These are phyloP conservation scores for Yasuhikotakia modesta DNA, from an alignment of 2,797 vertebrate genomes.

Conservation along the genomic window DNA sequence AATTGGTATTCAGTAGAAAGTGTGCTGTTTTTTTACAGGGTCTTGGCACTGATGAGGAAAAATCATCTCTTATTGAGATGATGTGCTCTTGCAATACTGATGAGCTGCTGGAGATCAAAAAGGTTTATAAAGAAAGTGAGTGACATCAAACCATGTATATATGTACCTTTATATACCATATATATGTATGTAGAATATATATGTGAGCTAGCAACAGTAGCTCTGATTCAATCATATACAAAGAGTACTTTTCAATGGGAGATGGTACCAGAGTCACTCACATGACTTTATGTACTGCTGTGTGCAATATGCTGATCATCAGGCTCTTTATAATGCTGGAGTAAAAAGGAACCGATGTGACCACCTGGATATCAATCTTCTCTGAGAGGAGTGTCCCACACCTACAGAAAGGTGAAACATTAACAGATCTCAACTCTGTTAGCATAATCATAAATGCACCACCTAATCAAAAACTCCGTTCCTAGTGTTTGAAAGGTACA, in stretches of 20 bases:
- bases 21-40: slow-evolving; percentile 75
- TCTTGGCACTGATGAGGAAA: slow-evolving; percentile 93
- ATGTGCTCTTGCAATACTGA: slow-evolving; percentile 90
- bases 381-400: slow-evolving; percentile 89
- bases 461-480: not conserved
- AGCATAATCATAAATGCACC: not conserved
- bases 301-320: not conserved
- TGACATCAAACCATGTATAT: slow-evolving; percentile 42
- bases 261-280: no score
- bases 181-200: no score
- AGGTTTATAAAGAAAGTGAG: slow-evolving; percentile 90
- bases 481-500: slow-evolving; percentile 92
- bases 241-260: not conserved
- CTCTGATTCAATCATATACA: not conserved
- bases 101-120: slow-evolving; percentile 89
- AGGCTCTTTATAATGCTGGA: slow-evolving; percentile 82
- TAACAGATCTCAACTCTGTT: slow-evolving; percentile 3
- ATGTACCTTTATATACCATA: no score
- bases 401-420: slow-evolving; percentile 86
- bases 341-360: slow-evolving; percentile 92
- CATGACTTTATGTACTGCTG: not conserved
- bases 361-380: slow-evolving; percentile 95
- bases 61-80: slow-evolving; percentile 91
- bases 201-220: no score
- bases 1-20: not conserved